Conservation (phyloP, 2,113 vertebrate genomes). For the Oxyura jamaicensis region DNA sequence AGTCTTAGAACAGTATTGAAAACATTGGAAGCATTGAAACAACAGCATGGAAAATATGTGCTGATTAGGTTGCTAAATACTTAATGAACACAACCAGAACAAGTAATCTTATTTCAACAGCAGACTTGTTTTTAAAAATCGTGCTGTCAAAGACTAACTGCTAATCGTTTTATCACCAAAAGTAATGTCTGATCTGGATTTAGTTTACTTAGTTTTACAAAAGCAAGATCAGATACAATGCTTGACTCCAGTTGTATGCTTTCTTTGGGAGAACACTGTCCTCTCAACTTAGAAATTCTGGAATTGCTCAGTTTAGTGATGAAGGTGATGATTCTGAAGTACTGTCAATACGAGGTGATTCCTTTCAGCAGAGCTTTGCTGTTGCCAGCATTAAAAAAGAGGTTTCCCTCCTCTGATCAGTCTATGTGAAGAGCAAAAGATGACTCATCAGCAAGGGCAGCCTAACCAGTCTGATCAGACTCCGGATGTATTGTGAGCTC, state of each 20-base stretch:
- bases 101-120: conserved; percentile 14
- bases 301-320: background rate
- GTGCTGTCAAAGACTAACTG: background rate
- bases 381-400: background rate
- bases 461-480: conserved; percentile 38
- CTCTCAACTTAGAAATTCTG: background rate
- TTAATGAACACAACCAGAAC: conserved; percentile 14
- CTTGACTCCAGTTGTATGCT: background rate
- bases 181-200: background rate
- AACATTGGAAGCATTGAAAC: background rate
- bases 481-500: background rate
- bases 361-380: background rate
- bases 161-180: background rate
- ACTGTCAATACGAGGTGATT: background rate
- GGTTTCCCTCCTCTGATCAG: background rate
- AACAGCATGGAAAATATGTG: conserved; percentile 9
- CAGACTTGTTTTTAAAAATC: background rate
- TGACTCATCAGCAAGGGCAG: conserved; percentile 26
- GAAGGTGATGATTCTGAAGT: background rate
- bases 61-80: conserved; percentile 9
- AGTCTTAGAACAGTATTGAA: background rate
- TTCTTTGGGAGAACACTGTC: background rate
- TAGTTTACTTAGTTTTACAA: background rate
- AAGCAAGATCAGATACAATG: background rate
- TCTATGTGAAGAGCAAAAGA: background rate